Percentiles rank a stretch among this genome's conserved stretches.
These are phyloP conservation scores for Drosophila bocqueti DNA, from an alignment of 1,140 invertebrate species.

Conservation along the genomic window DNA sequence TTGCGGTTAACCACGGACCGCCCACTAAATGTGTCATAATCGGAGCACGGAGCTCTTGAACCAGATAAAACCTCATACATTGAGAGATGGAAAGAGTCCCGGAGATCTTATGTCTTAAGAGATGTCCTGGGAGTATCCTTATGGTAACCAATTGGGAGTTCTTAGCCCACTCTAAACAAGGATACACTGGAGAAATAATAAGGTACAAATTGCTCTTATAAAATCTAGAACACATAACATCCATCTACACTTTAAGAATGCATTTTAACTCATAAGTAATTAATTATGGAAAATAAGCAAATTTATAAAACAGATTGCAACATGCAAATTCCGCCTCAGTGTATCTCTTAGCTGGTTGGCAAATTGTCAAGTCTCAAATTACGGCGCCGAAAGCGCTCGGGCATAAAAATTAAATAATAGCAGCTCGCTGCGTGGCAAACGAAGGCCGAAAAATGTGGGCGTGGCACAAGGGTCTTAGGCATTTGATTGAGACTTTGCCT, in stretches of 20 bases:
- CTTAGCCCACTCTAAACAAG: neutral
- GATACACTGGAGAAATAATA: constrained; percentile 2
- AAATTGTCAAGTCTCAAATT: constrained; percentile 68
- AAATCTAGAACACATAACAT: neutral
- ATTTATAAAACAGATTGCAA: constrained; percentile 1
- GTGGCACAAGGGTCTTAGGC: constrained; percentile 35
- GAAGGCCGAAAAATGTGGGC: constrained; percentile 9
- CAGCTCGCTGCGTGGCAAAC: constrained; percentile 35
- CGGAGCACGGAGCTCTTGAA: constrained; percentile 26
- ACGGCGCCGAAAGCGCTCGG: constrained; percentile 61
- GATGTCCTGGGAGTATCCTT: constrained; percentile 7
- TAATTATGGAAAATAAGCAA: neutral
- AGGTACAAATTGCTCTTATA: too few species aligned
- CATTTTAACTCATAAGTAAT: neutral
- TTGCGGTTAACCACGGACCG: constrained; percentile 26
- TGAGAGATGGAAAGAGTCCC: neutral
- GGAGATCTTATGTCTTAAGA: constrained; percentile 21
- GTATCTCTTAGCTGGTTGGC: constrained; percentile 43
- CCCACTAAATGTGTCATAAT: constrained; percentile 35
- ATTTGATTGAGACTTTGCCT: constrained; percentile 45
- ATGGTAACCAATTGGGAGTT: neutral
- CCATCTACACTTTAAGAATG: neutral
- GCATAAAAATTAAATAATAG: constrained; percentile 80
- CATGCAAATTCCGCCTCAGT: neutral
- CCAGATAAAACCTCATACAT: constrained; percentile 21